phyloP scores from a whole-genome alignment of 1,140 invertebrate species.

The Bombus soroeensis region DNA sequence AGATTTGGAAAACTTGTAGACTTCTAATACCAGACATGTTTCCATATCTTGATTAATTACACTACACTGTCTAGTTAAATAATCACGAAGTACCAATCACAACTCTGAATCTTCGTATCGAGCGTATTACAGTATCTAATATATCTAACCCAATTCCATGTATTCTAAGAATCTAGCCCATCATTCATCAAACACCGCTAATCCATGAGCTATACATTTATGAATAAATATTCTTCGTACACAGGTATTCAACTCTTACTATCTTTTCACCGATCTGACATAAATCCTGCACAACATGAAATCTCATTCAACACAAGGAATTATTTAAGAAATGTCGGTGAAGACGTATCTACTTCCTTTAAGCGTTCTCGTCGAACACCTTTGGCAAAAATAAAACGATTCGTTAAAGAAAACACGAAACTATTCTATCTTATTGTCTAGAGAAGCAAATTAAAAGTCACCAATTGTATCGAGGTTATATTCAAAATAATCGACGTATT shows the following conservation, averaged over 20 bases:
- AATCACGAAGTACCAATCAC: no score
- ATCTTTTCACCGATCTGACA: background rate
- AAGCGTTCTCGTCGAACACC: no score
- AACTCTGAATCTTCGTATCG: no score
- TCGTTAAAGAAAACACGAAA: background rate
- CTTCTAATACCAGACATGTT: no score
- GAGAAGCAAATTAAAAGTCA: background rate
- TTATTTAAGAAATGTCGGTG: background rate
- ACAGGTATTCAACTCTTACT: background rate
- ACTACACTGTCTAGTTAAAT: no score
- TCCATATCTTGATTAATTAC: no score
- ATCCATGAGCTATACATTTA: background rate
- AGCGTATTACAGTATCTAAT: no score
- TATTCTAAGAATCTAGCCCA: background rate
- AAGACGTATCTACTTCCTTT: background rate
- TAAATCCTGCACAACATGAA: background rate
- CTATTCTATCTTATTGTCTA: background rate
- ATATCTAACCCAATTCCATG: background rate
- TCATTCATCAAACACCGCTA: background rate
- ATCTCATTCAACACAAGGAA: background rate
- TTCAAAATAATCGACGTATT: background rate
- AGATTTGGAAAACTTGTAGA: background rate
- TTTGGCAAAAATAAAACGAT: background rate
- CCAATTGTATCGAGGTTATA: background rate
- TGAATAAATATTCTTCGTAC: background rate